Conservation (phyloP, 2,888 invertebrate genomes). For the Thera obeliscata region DNA sequence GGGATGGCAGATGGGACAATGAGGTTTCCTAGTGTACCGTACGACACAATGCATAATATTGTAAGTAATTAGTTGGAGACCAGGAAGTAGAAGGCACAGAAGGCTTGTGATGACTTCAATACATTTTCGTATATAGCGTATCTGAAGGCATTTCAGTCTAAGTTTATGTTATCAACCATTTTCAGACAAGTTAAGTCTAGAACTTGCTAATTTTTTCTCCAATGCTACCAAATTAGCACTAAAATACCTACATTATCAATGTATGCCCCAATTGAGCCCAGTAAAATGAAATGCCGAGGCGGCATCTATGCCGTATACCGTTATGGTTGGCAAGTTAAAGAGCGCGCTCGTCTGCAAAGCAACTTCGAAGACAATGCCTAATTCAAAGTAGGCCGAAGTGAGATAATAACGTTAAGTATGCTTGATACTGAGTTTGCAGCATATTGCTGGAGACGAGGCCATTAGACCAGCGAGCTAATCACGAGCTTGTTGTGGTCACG, state of each 20-base stretch:
- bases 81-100: constrained; percentile 7
- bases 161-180: too few relatives aligned
- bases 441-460: constrained; percentile 29
- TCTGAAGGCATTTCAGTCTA: too few relatives aligned
- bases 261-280: too few relatives aligned
- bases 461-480: not conserved
- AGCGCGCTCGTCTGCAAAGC: constrained; percentile 29
- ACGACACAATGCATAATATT: constrained; percentile 37
- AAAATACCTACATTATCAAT: too few relatives aligned
- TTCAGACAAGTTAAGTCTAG: too few relatives aligned
- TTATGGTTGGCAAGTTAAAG: constrained; percentile 32
- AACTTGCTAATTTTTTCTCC: too few relatives aligned
- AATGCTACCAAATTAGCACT: too few relatives aligned
- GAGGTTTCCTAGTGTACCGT: constrained; percentile 13
- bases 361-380: constrained; percentile 45
- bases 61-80: constrained; percentile 36
- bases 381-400: constrained; percentile 46
- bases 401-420: constrained; percentile 49
- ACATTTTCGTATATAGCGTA: too few relatives aligned
- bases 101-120: not conserved
- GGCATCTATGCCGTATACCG: constrained; percentile 10
- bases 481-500: too few relatives aligned
- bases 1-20: constrained; percentile 18
- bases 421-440: constrained; percentile 43
- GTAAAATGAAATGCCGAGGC: not conserved